Evolutionary conservation across 1,140 invertebrate genomes (phyloP), one percentile per base, ranked within the genome.

Genomic region (Wasmannia auropunctata): DNA sequence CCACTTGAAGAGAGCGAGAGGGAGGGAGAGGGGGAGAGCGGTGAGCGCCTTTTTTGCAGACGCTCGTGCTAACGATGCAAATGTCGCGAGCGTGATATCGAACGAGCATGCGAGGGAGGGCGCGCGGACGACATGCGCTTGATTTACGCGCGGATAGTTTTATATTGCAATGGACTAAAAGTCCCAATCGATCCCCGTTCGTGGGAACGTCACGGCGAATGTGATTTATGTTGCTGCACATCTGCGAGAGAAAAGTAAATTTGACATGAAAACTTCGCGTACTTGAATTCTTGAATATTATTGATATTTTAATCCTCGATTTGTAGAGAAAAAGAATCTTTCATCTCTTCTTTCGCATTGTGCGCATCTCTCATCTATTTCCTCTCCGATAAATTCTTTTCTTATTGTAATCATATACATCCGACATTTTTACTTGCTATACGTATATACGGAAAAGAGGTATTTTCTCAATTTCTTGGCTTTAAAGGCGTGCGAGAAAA

Each of bases 41-140:
- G 37, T 2, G 37, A 14, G 14, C 16, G 11, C 40, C 19, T 77
- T 56, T 56, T 40, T 77, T 22, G 65, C 49, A 51, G 51, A 46
- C 54, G 51, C 77, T 81, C 22, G 77, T 70, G 77, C 79, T 83
- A 83, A 83, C 79, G 79, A 83, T 83, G 79, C 67, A 83, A 83
- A 83, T 83, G 67, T 83, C 79, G 51, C 67, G 51, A 60, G 79
- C 79, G 79, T 37, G 67, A 83, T 83, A 74, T 83, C 79, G 79
- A 60, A 54, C 67, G 51, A 74, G 22, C 37, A 25, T 43, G 79
- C 37, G 51, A n/a, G n/a, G n/a, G n/a, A n/a, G n/a, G n/a, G n/a
- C n/a, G n/a, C n/a, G 34, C 37, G 65, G 67, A 34, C 49, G 65
- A 51, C 76, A 31, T n/a, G 46, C 51, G 79, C 79, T 83, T 83